Evolutionary conservation across 2,888 invertebrate species (phyloP).

Genomic region (Hydriomena furcata): DNA sequence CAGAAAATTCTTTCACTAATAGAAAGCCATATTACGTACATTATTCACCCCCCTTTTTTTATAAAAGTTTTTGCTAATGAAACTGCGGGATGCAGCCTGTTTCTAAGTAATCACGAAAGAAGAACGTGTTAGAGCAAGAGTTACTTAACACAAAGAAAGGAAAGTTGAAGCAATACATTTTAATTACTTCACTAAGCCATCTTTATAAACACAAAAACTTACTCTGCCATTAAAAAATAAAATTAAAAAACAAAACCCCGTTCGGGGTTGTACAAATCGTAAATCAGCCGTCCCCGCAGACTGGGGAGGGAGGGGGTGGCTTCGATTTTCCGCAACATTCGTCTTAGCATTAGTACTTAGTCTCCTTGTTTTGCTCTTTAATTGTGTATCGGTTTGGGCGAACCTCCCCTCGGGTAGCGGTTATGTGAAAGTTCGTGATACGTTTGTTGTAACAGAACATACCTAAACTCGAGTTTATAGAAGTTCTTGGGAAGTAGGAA

Average conservation of each 20-base stretch:
- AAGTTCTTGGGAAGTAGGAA: constrained; percentile 1
- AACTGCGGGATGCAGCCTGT: too few species aligned
- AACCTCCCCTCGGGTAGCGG: constrained; percentile 40
- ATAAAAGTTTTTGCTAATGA: too few species aligned
- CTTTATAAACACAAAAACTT: constrained; percentile 39
- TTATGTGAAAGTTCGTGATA: constrained; percentile 31
- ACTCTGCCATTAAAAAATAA: constrained; percentile 50
- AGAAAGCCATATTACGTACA: too few species aligned
- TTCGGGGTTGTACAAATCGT: constrained; percentile 60
- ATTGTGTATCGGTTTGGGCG: constrained; percentile 77
- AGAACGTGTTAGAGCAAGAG: constrained; percentile 1
- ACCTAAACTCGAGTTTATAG: constrained; percentile 3
- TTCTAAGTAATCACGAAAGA: not conserved
- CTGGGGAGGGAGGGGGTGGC: constrained; percentile 50
- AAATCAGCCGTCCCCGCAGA: constrained; percentile 77
- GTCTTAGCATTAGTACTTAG: constrained; percentile 79
- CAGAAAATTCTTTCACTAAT: too few species aligned
- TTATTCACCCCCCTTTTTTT: too few species aligned
- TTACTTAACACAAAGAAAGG: constrained; percentile 10
- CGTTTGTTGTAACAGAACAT: constrained; percentile 25
- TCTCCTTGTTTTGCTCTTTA: constrained; percentile 77
- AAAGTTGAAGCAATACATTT: constrained; percentile 21
- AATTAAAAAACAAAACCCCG: constrained; percentile 53
- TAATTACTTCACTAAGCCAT: constrained; percentile 30
- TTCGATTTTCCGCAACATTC: constrained; percentile 83